Percentiles rank a stretch among this genome's conserved stretches.
Conservation (phyloP, 2,888 invertebrate species). For the Trissolcus brochymenae region DNA sequence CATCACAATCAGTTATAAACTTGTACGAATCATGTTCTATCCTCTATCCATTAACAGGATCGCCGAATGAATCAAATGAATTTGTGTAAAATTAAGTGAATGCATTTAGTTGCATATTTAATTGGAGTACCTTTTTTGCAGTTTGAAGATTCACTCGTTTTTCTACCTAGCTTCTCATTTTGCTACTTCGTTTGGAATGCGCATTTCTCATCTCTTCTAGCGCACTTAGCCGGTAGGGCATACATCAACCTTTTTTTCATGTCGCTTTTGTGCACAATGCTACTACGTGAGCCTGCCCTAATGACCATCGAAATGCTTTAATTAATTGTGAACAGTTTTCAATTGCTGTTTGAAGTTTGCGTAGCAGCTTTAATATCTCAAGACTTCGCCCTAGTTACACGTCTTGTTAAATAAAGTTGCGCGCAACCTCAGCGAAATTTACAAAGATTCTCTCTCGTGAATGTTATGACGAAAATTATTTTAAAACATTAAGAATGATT, state of each 20-base stretch:
- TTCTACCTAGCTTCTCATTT: constrained; percentile 32
- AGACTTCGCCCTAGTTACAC: constrained; percentile 64
- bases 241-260: constrained; percentile 56
- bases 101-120: constrained; percentile 33
- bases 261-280: constrained; percentile 19
- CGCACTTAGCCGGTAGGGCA: constrained; percentile 33
- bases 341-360: constrained; percentile 63
- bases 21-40: no score
- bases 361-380: constrained; percentile 64
- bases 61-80: neutral
- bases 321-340: constrained; percentile 70
- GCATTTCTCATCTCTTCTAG: constrained; percentile 39
- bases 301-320: constrained; percentile 65
- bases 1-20: no score
- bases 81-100: neutral
- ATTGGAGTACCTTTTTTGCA: constrained; percentile 30
- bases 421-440: constrained; percentile 54
- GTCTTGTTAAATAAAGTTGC: constrained; percentile 54
- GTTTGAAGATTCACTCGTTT: constrained; percentile 34
- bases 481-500: constrained; percentile 6
- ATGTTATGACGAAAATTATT: constrained; percentile 29
- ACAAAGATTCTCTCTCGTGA: constrained; percentile 57
- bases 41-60: no score
- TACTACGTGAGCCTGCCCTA: constrained; percentile 42
- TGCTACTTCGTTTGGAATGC: constrained; percentile 32